Evolutionary conservation across 37 sponge, comb jelly and placozoan genomes (phyloP).

Genomic region (Ephydatia muelleri): DNA sequence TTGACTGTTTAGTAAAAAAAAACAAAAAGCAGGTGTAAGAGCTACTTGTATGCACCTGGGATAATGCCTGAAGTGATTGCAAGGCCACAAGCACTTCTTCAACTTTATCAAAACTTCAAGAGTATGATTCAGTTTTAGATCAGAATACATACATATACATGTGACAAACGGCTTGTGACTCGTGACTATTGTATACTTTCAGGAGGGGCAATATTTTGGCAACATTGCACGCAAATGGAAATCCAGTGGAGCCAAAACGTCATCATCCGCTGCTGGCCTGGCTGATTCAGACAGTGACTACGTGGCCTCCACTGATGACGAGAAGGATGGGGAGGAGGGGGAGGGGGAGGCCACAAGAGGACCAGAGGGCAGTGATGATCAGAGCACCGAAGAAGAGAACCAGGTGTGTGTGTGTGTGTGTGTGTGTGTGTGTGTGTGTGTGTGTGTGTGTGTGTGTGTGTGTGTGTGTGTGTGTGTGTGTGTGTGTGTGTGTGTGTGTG

Average conservation of each 20-base stretch:
- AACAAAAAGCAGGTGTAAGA: no score
- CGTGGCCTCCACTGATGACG: constrained; percentile 72
- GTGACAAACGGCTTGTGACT: no score
- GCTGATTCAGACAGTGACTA: constrained; percentile 88
- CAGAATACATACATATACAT: no score
- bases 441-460: not conserved
- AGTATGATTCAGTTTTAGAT: no score
- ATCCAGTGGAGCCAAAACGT: not conserved
- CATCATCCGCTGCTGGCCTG: not conserved
- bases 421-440: not conserved
- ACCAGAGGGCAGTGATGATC: not conserved
- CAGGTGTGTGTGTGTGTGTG: not conserved
- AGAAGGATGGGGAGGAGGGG: constrained; percentile 15
- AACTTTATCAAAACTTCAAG: no score
- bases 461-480: not conserved
- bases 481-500: not conserved
- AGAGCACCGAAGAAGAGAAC: not conserved
- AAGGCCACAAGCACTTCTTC: no score
- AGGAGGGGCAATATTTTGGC: not conserved
- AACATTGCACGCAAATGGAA: constrained; percentile 15
- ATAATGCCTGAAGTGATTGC: no score
- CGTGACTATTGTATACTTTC: no score
- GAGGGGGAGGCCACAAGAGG: not conserved
- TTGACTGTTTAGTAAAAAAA: no score
- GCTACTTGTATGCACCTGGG: no score